These are phyloP conservation scores for Protaetia brevitarsis DNA, from an alignment of 1,140 invertebrate species.

Conservation along the genomic window DNA sequence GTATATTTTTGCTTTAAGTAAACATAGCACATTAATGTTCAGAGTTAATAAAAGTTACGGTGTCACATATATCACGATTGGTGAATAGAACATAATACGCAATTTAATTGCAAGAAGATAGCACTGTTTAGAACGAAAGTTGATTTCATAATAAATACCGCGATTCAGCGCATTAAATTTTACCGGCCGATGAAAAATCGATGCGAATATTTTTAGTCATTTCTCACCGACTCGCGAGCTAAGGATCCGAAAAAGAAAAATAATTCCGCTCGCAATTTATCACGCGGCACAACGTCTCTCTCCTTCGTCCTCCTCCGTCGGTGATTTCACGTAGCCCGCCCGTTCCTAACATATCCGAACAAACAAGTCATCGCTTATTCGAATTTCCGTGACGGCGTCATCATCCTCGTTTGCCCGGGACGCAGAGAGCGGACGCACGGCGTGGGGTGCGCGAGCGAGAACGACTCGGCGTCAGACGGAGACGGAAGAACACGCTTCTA, in stretches of 20 bases:
- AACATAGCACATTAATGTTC: too few relatives aligned
- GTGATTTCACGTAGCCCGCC: slow-evolving; percentile 12
- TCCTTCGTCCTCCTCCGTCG: not conserved
- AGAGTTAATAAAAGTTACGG: too few relatives aligned
- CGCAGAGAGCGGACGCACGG: not conserved
- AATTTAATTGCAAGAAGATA: too few relatives aligned
- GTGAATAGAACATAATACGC: too few relatives aligned
- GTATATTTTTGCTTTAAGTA: too few relatives aligned
- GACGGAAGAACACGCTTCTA: not conserved
- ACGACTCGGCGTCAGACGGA: not conserved
- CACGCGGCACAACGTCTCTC: not conserved
- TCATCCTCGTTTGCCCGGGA: slow-evolving; percentile 14
- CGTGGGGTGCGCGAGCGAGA: slow-evolving; percentile 4
- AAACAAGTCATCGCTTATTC: slow-evolving; percentile 16
- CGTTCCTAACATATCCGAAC: slow-evolving; percentile 15
- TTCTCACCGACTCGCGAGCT: not conserved
- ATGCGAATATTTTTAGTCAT: not conserved
- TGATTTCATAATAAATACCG: too few relatives aligned
- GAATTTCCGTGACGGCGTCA: slow-evolving; percentile 16
- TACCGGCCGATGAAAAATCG: too few relatives aligned
- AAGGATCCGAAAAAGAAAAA: slow-evolving; percentile 3
- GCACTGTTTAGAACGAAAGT: too few relatives aligned
- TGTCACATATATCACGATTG: too few relatives aligned
- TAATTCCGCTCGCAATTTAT: slow-evolving; percentile 12
- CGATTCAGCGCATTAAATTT: too few relatives aligned